These are phyloP conservation scores for Tiliacea aurago DNA, from an alignment of 2,888 invertebrate species.

Conservation along the genomic window DNA sequence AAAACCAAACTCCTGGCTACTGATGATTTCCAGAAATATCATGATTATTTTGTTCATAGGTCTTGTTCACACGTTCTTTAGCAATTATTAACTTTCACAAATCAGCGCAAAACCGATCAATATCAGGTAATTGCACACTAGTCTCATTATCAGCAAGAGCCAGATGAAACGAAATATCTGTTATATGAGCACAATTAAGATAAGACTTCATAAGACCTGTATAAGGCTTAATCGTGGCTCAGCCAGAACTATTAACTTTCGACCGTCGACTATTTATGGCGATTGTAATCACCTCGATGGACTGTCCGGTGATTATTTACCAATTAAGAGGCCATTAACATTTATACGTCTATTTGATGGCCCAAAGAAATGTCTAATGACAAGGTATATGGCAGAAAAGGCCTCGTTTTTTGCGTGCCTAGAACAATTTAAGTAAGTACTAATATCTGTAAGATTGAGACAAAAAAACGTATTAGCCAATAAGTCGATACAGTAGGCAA, in stretches of 20 bases:
- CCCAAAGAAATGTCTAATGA: slow-evolving; percentile 62
- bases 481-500: not conserved
- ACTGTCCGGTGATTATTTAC: slow-evolving; percentile 62
- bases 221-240: slow-evolving; percentile 71
- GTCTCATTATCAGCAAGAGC: slow-evolving; percentile 52
- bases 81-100: slow-evolving; percentile 1
- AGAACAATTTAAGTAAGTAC: slow-evolving; percentile 31
- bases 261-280: slow-evolving; percentile 65
- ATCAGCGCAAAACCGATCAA: slow-evolving; percentile 28
- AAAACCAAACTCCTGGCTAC: not conserved
- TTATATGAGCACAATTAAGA: slow-evolving; percentile 76
- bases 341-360: slow-evolving; percentile 60
- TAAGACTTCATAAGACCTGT: slow-evolving; percentile 73
- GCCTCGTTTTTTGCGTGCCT: slow-evolving; percentile 45
- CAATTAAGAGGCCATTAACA: slow-evolving; percentile 67
- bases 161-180: slow-evolving; percentile 70
- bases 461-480: slow-evolving; percentile 1
- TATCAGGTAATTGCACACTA: slow-evolving; percentile 42
- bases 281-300: slow-evolving; percentile 60
- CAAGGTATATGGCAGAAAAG: slow-evolving; percentile 39
- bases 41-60: not conserved
- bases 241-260: slow-evolving; percentile 69
- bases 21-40: not conserved
- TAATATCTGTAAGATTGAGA: slow-evolving; percentile 17
- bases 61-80: not conserved